Conservation (phyloP, 2,888 invertebrate species). For the Oxyteleia sp. region DNA sequence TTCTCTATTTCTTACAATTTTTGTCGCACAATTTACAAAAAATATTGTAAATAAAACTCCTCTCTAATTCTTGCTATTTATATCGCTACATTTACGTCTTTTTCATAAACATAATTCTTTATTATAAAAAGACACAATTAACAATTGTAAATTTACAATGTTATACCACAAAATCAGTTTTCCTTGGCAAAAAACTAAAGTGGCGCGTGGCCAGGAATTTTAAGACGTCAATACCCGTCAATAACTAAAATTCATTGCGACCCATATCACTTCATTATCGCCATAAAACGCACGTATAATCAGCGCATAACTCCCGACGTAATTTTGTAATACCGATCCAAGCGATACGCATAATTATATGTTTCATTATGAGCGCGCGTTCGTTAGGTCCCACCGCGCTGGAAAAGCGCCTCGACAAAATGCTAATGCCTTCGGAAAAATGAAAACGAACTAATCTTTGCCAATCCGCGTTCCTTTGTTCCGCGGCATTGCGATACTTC, state of each 20-base stretch:
- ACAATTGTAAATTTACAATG: too few relatives aligned
- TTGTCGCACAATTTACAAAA: too few relatives aligned
- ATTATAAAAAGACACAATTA: too few relatives aligned
- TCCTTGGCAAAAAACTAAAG: too few relatives aligned
- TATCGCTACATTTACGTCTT: too few relatives aligned
- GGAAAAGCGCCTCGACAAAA: slow-evolving; percentile 38
- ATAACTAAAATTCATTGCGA: slow-evolving; percentile 42
- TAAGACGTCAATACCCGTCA: not conserved
- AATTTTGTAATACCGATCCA: slow-evolving; percentile 39
- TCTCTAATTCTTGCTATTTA: too few relatives aligned
- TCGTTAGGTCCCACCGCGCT: slow-evolving; percentile 19
- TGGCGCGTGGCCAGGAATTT: too few relatives aligned
- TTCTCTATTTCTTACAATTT: too few relatives aligned
- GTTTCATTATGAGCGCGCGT: slow-evolving; percentile 25
- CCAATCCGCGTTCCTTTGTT: slow-evolving; percentile 29
- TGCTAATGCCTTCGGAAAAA: slow-evolving; percentile 31
- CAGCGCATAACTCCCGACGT: slow-evolving; percentile 23
- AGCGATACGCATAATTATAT: slow-evolving; percentile 35
- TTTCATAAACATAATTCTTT: too few relatives aligned
- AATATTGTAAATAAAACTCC: too few relatives aligned
- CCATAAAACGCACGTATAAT: slow-evolving; percentile 29
- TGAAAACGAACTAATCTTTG: slow-evolving; percentile 29
- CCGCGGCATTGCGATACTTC: slow-evolving; percentile 15
- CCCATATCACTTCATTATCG: slow-evolving; percentile 38
- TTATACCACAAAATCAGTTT: too few relatives aligned